phyloP scores from a whole-genome alignment of 2,113 vertebrate genomes.

The Anthoscopus minutus region DNA sequence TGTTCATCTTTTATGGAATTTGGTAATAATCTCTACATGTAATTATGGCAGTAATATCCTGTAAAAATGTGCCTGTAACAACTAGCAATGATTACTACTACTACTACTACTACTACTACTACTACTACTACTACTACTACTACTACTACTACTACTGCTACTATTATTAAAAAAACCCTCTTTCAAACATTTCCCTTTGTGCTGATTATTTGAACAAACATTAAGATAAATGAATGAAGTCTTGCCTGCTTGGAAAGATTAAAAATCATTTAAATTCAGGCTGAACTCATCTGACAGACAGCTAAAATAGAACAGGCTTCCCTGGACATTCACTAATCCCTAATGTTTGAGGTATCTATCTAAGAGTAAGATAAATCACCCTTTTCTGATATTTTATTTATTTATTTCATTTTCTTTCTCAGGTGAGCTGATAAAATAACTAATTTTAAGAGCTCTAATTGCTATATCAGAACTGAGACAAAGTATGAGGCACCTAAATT shows the following conservation, averaged over 20 bases:
- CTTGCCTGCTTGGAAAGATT: background rate
- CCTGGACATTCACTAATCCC: background rate
- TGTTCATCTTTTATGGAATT: background rate
- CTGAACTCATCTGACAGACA: background rate
- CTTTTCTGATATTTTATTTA: background rate
- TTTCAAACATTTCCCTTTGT: background rate
- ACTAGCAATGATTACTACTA: background rate
- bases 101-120: background rate
- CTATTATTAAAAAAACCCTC: background rate
- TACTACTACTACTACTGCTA: background rate
- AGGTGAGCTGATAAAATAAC: background rate
- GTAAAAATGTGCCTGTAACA: background rate
- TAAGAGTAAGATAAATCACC: background rate
- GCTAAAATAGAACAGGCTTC: background rate
- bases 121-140: background rate
- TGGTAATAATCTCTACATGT: background rate
- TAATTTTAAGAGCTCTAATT: background rate
- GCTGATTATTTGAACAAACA: background rate
- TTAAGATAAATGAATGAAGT: background rate
- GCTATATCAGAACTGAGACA: background rate
- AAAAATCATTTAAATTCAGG: background rate
- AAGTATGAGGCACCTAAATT: background rate
- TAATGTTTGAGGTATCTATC: background rate
- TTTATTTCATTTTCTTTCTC: background rate
- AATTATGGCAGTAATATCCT: background rate